Evolutionary conservation across 2,888 invertebrate species (phyloP), one percentile per base, ranked within the genome.

Genomic region (Boloria euphrosyne): DNA sequence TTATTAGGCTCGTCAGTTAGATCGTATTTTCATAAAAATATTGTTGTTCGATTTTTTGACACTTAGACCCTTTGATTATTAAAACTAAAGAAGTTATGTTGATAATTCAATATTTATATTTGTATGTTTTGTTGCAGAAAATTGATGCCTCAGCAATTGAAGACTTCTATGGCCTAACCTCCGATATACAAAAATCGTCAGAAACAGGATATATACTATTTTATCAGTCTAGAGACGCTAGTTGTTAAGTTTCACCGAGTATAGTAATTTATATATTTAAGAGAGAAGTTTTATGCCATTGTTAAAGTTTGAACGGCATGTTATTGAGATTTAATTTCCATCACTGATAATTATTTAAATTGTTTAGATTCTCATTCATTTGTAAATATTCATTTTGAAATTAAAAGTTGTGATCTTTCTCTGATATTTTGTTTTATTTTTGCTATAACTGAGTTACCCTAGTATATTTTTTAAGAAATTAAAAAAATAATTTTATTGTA

Each of bases 161-260:
- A 94, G 99, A 99, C 90, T 99, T 99, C 92, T 99, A 99, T 92
- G 99, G 99, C 83, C 95, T 99, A 82, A 98, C 99, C 66, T 98
- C 98, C 71, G 99, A 99, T 88, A 97, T 98, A 84, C 99, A 99
- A 88, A 99, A 99, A 92, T 99, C 98, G 74, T 99, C 99, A 49
- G 99, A 99, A 93, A 99, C 99, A 63, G 99, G 99, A 79, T 99
- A 99, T 92, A 99, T 99, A 86, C 93, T 99, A 80, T 99, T 99
- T 93, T 99, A 99, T 93, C 98, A 98, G 90, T 98, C 98, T 67
- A 95, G 96, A 82, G 97, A 97, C 75, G 91, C 89, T 90, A 92
- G 90, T 91, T 95, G 95, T 86, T 93, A 90, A 90, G 85, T 90
- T 87, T 88, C 78, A 81, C 78, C 77, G 78, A 78, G 76, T 81